phyloP scores from a whole-genome alignment of 1,140 invertebrate genomes.

The Aethina tumida region DNA sequence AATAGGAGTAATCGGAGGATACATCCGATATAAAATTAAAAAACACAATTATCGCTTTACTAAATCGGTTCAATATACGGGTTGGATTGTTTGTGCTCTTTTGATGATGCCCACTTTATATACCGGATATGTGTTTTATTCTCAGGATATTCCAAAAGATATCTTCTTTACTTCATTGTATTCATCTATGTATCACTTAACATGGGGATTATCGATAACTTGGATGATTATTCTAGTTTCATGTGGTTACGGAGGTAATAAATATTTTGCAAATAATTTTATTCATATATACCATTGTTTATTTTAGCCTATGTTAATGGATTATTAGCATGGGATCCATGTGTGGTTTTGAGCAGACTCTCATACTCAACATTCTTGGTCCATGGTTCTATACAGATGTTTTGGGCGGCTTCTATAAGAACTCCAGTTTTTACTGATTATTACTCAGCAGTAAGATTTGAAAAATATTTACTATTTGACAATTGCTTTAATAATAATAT shows the following conservation, averaged over 20 bases:
- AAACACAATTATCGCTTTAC: constrained; percentile 37
- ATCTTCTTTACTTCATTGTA: constrained; percentile 52
- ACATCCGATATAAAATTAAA: constrained; percentile 48
- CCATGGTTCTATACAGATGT: constrained; percentile 56
- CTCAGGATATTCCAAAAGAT: constrained; percentile 45
- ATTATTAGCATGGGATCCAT: constrained; percentile 52
- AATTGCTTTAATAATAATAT: too few species aligned
- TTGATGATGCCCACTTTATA: constrained; percentile 38
- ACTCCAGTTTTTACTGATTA: too few species aligned
- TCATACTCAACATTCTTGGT: constrained; percentile 64
- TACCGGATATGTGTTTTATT: constrained; percentile 50
- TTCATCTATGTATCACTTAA: constrained; percentile 51
- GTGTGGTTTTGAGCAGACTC: constrained; percentile 52
- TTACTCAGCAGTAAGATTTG: too few species aligned
- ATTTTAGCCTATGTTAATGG: constrained; percentile 45
- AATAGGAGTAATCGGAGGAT: constrained; percentile 51
- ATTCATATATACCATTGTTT: constrained; percentile 3
- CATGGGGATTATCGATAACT: constrained; percentile 56
- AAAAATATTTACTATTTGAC: too few species aligned
- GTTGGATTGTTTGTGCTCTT: constrained; percentile 34
- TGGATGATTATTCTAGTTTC: constrained; percentile 53
- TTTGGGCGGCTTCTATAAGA: constrained; percentile 45
- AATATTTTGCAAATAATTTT: not conserved
- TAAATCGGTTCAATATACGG: constrained; percentile 10
- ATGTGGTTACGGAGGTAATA: constrained; percentile 24